phyloP scores from a whole-genome alignment of 92 coral and sea anemone genomes.

The Siderastrea radians region DNA sequence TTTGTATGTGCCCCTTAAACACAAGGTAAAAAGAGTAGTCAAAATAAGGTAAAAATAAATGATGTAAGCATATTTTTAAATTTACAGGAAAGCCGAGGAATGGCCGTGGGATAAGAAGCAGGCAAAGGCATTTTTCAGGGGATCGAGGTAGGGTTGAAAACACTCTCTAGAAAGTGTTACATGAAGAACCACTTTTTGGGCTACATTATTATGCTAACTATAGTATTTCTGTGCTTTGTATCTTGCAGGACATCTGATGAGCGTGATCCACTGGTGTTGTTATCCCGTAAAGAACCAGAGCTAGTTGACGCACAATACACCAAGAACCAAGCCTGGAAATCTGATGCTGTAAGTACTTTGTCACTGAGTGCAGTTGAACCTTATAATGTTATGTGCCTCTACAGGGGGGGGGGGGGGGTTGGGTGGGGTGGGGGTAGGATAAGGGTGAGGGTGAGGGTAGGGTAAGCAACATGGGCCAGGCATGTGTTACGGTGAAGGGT shows the following conservation, averaged over 20 bases:
- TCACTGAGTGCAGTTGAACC: too few species aligned
- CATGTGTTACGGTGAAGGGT: too few species aligned
- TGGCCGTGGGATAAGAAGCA: slow-evolving; percentile 96
- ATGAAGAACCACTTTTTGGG: neutral
- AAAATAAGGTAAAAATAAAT: too few species aligned
- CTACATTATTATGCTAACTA: neutral
- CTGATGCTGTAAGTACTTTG: slow-evolving; percentile 89
- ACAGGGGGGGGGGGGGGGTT: too few species aligned
- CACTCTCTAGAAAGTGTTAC: neutral
- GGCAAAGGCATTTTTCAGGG: slow-evolving; percentile 93
- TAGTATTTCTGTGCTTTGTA: neutral
- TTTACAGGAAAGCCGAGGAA: slow-evolving; percentile 79
- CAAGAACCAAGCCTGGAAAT: slow-evolving; percentile 99
- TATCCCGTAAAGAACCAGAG: slow-evolving; percentile 89
- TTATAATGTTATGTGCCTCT: too few species aligned
- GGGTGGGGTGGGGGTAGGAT: too few species aligned
- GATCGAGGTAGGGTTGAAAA: slow-evolving; percentile 82
- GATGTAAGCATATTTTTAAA: neutral
- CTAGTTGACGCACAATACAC: slow-evolving; percentile 97
- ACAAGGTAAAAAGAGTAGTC: too few species aligned
- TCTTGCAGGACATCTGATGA: slow-evolving; percentile 84
- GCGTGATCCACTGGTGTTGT: slow-evolving; percentile 89
- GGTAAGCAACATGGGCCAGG: too few species aligned
- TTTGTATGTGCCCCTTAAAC: too few species aligned
- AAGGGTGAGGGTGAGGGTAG: too few species aligned